Conservation (phyloP, 2,113 vertebrate genomes). For the Eidolon helvum region DNA sequence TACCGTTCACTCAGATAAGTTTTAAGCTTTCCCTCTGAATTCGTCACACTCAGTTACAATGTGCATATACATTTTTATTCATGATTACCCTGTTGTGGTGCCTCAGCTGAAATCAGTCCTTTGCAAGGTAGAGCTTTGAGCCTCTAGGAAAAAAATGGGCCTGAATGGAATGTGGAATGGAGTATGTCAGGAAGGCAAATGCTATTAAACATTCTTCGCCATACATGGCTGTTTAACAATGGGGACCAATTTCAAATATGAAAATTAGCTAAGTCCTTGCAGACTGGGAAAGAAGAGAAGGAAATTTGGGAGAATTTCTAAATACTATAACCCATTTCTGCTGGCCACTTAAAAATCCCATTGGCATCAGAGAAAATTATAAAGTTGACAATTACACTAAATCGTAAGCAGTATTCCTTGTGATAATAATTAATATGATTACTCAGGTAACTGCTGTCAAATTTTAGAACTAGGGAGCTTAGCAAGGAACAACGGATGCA, state of each 20-base stretch:
- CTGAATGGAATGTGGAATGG: slow-evolving; percentile 31
- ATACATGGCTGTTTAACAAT: neutral
- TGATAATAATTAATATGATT: slow-evolving; percentile 53
- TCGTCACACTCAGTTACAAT: neutral
- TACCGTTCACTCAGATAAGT: slow-evolving; percentile 41
- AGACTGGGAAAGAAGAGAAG: neutral
- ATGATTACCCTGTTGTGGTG: neutral
- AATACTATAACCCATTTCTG: neutral
- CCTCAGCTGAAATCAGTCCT: slow-evolving; percentile 48
- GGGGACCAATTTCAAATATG: slow-evolving; percentile 29
- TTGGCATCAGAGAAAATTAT: neutral
- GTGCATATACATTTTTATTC: neutral
- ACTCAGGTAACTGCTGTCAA: slow-evolving; percentile 53
- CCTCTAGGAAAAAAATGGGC: neutral
- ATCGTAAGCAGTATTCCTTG: neutral
- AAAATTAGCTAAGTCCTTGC: slow-evolving; percentile 38
- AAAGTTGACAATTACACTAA: slow-evolving; percentile 33
- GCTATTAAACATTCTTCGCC: neutral
- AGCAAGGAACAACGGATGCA: slow-evolving; percentile 45
- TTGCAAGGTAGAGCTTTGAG: slow-evolving; percentile 17
- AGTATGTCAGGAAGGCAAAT: neutral
- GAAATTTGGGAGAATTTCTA: neutral
- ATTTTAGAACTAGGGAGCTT: slow-evolving; percentile 22
- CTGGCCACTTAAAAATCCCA: slow-evolving; percentile 14
- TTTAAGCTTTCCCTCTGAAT: slow-evolving; percentile 46